phyloP scores from a whole-genome alignment of 2,113 vertebrate genomes.

The Columbina picui region DNA sequence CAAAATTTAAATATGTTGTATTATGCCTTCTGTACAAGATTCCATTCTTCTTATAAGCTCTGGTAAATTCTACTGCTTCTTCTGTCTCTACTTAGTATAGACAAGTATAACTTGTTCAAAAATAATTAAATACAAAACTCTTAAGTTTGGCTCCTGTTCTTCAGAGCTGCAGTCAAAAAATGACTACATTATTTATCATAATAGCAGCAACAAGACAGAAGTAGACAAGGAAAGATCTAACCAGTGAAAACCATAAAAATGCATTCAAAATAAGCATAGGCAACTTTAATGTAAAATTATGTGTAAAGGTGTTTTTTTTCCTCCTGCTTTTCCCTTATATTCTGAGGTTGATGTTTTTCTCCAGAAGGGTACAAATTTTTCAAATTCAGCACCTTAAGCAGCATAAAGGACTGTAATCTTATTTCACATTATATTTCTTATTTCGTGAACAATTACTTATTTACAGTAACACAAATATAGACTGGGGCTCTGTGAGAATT shows the following conservation, averaged over 20 bases:
- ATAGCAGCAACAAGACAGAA: neutral
- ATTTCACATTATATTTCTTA: neutral
- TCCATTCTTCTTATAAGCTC: neutral
- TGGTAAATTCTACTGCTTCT: neutral
- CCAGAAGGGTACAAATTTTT: neutral
- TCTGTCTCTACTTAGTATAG: neutral
- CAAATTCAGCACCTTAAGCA: neutral
- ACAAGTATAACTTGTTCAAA: neutral
- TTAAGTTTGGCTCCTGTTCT: neutral
- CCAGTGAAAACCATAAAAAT: neutral
- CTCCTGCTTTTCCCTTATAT: neutral
- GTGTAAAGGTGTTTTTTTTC: fast-evolving
- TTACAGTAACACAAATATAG: neutral
- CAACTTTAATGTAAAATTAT: neutral
- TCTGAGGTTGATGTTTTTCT: neutral
- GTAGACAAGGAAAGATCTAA: neutral
- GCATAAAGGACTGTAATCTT: neutral
- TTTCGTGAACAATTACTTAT: neutral
- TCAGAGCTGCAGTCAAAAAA: neutral
- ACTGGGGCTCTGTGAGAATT: neutral
- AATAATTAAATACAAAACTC: neutral
- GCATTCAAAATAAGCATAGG: neutral
- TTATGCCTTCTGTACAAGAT: neutral
- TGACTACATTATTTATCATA: neutral
- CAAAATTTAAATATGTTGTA: neutral